Evolutionary conservation across 1,140 invertebrate species (phyloP).

Genomic region (Drosophila malerkotliana): DNA sequence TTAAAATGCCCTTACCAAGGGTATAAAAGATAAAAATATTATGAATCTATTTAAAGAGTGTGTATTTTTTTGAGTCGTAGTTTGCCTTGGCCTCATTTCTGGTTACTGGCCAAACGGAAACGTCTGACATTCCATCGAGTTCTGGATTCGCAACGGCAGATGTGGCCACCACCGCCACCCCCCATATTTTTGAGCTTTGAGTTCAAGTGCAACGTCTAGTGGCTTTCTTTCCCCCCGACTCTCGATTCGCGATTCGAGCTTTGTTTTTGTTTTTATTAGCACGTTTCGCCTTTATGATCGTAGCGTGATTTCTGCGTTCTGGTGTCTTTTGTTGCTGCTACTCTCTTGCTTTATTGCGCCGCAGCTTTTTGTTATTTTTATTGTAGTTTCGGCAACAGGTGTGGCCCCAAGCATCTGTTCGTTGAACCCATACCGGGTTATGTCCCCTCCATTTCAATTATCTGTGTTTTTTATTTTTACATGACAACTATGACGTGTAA

Average conservation of each 20-base stretch:
- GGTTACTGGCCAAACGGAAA: constrained; percentile 10
- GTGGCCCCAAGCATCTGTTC: constrained; percentile 63
- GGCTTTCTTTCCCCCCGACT: constrained; percentile 16
- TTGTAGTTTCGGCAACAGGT: constrained; percentile 73
- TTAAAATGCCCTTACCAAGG: too few relatives aligned
- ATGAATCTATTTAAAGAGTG: background rate
- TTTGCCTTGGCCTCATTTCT: constrained; percentile 75
- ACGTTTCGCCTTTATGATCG: constrained; percentile 76
- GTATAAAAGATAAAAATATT: background rate
- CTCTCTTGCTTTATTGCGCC: constrained; percentile 58
- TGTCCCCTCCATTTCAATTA: constrained; percentile 7
- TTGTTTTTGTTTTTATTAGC: constrained; percentile 72
- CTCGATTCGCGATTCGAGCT: constrained; percentile 16
- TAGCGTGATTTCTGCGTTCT: constrained; percentile 73
- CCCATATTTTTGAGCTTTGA: background rate
- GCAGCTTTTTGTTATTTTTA: constrained; percentile 68
- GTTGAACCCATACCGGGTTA: constrained; percentile 59
- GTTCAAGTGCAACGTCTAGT: constrained; percentile 47
- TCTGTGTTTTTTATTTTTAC: background rate
- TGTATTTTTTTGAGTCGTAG: constrained; percentile 15
- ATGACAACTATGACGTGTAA: constrained; percentile 60
- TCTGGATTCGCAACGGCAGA: constrained; percentile 20
- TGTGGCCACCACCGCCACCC: background rate
- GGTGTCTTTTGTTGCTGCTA: constrained; percentile 48
- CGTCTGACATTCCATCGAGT: constrained; percentile 27